These are phyloP conservation scores for Scortum barcoo DNA, from an alignment of 2,113 vertebrate genomes.

Conservation along the genomic window DNA sequence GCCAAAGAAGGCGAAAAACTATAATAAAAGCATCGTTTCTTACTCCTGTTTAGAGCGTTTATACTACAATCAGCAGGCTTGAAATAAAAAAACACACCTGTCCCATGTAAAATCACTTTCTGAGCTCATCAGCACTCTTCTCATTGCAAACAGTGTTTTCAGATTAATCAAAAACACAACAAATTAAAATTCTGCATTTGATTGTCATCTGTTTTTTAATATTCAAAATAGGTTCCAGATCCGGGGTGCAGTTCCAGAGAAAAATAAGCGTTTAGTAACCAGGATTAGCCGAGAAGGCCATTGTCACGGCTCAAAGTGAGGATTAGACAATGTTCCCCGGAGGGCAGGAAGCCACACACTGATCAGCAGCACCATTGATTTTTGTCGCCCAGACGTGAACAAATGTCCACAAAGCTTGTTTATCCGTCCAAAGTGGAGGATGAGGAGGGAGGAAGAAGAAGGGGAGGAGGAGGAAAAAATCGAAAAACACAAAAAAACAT, in stretches of 20 bases:
- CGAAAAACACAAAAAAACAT: not conserved
- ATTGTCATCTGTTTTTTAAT: not conserved
- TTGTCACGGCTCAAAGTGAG: conserved; percentile 18
- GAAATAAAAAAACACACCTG: not conserved
- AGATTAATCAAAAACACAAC: not conserved
- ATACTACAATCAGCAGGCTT: not conserved
- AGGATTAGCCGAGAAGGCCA: conserved; percentile 21
- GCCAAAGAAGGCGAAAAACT: not conserved
- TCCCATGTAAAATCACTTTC: not conserved
- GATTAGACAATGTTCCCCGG: conserved; percentile 16
- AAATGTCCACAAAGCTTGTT: conserved; percentile 37
- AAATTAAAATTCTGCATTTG: not conserved
- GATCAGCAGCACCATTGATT: conserved; percentile 41
- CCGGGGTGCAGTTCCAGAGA: not conserved
- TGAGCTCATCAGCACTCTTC: not conserved
- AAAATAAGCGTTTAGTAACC: not conserved
- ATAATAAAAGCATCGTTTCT: no score
- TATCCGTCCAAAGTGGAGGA: conserved; percentile 33
- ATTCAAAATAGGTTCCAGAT: not conserved
- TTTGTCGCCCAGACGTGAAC: conserved; percentile 19
- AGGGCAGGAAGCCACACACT: conserved; percentile 27
- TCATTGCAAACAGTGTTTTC: not conserved
- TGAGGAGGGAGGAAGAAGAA: not conserved
- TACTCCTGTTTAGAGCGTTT: not conserved
- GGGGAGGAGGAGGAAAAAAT: conserved; percentile 5